Conservation (phyloP, 2,113 vertebrate genomes). For the Tachysurus fulvidraco region DNA sequence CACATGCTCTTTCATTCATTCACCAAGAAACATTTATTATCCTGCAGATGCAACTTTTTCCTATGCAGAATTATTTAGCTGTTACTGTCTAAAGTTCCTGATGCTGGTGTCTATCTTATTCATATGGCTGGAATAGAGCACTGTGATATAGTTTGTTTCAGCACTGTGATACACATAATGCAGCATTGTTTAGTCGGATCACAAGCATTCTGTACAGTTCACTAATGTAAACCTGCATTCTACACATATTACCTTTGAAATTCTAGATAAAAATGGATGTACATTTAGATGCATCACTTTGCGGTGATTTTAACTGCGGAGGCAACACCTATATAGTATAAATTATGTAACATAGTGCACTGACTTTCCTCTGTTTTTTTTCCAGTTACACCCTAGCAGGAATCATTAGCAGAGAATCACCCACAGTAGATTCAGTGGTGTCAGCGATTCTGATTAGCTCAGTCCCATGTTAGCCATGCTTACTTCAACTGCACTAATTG, state of each 20-base stretch:
- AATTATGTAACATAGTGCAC: constrained; percentile 46
- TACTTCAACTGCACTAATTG: constrained; percentile 12
- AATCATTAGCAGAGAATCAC: constrained; percentile 34
- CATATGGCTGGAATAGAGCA: background rate
- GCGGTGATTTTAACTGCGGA: constrained; percentile 18
- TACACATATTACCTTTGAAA: background rate
- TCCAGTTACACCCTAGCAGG: constrained; percentile 21
- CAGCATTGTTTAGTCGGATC: background rate
- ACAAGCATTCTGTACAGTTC: no score
- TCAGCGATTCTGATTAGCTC: constrained; percentile 36
- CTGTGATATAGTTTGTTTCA: background rate
- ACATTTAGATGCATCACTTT: constrained; percentile 3
- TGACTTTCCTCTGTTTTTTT: constrained; percentile 21
- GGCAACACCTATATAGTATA: constrained; percentile 46
- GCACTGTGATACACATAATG: background rate
- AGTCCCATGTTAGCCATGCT: constrained; percentile 30
- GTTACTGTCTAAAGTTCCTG: background rate
- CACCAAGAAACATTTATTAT: background rate
- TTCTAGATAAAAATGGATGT: background rate
- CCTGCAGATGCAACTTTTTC: background rate
- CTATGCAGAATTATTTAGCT: background rate
- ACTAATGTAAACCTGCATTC: background rate
- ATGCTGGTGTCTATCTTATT: background rate
- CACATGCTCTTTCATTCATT: background rate
- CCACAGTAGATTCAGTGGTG: constrained; percentile 36